phyloP scores from a whole-genome alignment of 2,888 invertebrate species.

The Tiphia femorata region DNA sequence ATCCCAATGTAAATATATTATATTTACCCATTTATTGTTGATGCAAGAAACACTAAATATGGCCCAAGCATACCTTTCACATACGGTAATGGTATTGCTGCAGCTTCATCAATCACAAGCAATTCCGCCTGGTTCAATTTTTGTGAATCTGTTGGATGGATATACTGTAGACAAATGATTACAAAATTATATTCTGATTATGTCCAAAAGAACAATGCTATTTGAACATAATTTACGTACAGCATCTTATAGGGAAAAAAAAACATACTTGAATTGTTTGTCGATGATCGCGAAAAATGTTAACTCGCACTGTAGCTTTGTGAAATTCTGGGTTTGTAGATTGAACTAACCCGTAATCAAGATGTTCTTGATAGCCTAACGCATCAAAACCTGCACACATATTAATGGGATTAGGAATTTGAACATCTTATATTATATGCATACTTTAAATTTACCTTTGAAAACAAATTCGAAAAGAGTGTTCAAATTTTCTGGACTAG shows the following conservation, averaged over 20 bases:
- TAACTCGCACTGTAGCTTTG: constrained; percentile 94
- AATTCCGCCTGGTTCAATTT: constrained; percentile 94
- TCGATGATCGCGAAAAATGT: constrained; percentile 89
- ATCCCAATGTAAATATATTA: not conserved
- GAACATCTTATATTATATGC: not conserved
- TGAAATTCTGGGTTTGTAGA: constrained; percentile 97
- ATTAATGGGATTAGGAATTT: not conserved
- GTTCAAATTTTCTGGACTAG: constrained; percentile 97
- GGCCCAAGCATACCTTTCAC: constrained; percentile 92
- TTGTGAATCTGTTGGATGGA: constrained; percentile 91
- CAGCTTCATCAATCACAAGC: constrained; percentile 97
- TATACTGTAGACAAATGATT: constrained; percentile 77
- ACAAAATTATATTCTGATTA: not conserved
- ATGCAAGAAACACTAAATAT: constrained; percentile 94
- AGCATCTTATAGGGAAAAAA: not conserved
- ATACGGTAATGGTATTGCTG: constrained; percentile 95
- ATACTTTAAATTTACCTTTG: constrained; percentile 74
- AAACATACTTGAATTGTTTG: constrained; percentile 87
- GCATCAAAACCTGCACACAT: constrained; percentile 81
- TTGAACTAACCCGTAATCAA: constrained; percentile 93
- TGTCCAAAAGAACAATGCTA: not conserved
- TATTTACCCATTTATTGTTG: constrained; percentile 90
- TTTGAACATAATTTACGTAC: too few relatives aligned
- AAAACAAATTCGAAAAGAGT: constrained; percentile 97
- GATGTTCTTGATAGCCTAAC: constrained; percentile 94